Evolutionary conservation across 2,113 vertebrate genomes (phyloP), one percentile per base, ranked within the genome.

Genomic region (Synchiropus splendidus): DNA sequence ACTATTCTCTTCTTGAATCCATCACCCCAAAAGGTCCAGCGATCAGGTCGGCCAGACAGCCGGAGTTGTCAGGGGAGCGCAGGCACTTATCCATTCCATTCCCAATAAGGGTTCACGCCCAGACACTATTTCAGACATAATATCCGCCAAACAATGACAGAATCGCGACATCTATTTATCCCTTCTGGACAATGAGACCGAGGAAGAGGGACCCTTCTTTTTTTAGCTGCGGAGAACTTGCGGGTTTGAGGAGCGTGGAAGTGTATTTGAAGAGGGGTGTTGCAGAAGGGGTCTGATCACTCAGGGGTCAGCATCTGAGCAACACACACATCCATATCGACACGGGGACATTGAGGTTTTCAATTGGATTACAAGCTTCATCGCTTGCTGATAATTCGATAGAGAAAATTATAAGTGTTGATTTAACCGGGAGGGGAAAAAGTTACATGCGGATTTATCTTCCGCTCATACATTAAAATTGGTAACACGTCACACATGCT

Each of bases 41-140:
- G 52, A 12, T 16, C 40, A 46, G 58, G 58, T 33, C 31, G 47
- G 45, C 32, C 31, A 40, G 41, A 36, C 31, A 50, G 45, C 32
- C 31, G 40, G 41, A 35, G 37, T 37, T 57, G 60, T 60, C 54
- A 66, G 39, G 38, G 38, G 30, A 57, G 42, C 39, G 34, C 60
- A 57, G 61, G 71, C 72, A 74, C 42, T 61, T 60, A 55, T 81
- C 71, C 64, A 69, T 77, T 81, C 63, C 75, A 74, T 72, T 74
- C 72, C 66, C 63, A 85, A 79, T 81, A 74, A 53, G 70, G 79
- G 84, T 81, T 83, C 73, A 86, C 86, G 53, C 83, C 79, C 81
- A 88, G 84, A 84, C 87, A 76, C 83, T 74, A 68, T 82, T 80
- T 79, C 81, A 87, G 83, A 81, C 87, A 89, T 75, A 85, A 87